Conservation (phyloP, 2,797 vertebrate species). For the Atherinosoma microstoma region DNA sequence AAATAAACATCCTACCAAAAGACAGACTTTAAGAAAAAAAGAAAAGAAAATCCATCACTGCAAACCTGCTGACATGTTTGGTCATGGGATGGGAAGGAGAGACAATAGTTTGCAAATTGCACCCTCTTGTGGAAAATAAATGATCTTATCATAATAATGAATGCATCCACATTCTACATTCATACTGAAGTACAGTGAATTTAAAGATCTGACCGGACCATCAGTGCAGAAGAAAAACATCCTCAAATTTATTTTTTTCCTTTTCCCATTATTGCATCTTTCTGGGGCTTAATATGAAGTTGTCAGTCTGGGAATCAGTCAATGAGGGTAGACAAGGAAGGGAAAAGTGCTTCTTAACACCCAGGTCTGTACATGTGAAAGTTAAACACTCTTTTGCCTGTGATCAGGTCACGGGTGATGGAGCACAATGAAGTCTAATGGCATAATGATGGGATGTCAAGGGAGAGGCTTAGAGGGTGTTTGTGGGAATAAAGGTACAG, state of each 20-base stretch:
- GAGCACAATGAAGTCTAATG: slow-evolving; percentile 62
- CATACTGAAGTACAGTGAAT: background rate
- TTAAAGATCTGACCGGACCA: background rate
- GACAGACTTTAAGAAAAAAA: too few relatives aligned
- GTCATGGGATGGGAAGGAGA: background rate
- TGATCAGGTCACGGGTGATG: slow-evolving; percentile 75
- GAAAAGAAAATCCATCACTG: background rate
- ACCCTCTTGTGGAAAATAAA: slow-evolving; percentile 67
- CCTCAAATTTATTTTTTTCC: background rate
- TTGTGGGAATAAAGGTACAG: slow-evolving; percentile 52
- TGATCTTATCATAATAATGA: background rate
- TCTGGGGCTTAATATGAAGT: background rate
- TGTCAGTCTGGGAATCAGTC: slow-evolving; percentile 26
- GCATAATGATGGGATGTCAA: slow-evolving; percentile 57
- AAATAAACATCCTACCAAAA: background rate
- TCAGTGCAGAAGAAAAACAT: background rate
- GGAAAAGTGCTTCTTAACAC: slow-evolving; percentile 18
- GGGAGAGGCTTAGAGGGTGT: slow-evolving; percentile 36
- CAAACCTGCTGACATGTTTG: background rate
- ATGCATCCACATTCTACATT: background rate
- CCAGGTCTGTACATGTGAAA: slow-evolving; percentile 61
- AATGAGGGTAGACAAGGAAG: background rate
- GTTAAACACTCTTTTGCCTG: slow-evolving; percentile 56
- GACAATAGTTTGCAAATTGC: slow-evolving; percentile 31
- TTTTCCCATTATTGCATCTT: background rate